Conservation (phyloP, 2,797 vertebrate species). For the Lindbergichthys nudifrons region DNA sequence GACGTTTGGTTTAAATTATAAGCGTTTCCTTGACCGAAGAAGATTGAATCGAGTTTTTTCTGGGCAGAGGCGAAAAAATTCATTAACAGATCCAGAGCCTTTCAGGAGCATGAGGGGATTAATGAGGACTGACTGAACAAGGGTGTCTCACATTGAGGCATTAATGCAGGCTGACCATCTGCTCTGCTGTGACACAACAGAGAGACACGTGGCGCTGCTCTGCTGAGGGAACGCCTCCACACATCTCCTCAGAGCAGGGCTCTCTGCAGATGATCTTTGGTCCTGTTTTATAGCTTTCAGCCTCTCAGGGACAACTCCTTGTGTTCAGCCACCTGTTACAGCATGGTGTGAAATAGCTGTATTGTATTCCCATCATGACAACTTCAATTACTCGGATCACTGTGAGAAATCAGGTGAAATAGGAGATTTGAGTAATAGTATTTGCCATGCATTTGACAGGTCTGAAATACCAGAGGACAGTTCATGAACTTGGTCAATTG, state of each 20-base stretch:
- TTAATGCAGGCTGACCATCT: slow-evolving; percentile 82
- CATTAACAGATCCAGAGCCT: slow-evolving; percentile 40
- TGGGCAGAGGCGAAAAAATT: slow-evolving; percentile 20
- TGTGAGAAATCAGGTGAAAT: neutral
- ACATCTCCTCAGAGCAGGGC: slow-evolving; percentile 49
- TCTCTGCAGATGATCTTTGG: slow-evolving; percentile 61
- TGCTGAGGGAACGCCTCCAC: slow-evolving; percentile 65
- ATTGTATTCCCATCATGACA: neutral
- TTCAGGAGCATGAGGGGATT: slow-evolving; percentile 64
- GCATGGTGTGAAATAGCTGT: neutral
- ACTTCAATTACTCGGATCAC: neutral
- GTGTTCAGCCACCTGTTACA: slow-evolving; percentile 39
- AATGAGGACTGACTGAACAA: slow-evolving; percentile 72
- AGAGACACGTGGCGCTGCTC: slow-evolving; percentile 71
- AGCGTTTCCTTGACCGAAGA: slow-evolving; percentile 15
- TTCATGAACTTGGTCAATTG: neutral
- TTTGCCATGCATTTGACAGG: neutral
- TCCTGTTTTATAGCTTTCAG: slow-evolving; percentile 38
- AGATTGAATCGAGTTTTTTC: slow-evolving; percentile 14
- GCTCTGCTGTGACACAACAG: slow-evolving; percentile 79
- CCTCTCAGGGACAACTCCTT: slow-evolving; percentile 30
- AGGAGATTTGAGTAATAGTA: neutral
- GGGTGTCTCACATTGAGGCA: slow-evolving; percentile 71
- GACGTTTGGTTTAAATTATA: slow-evolving; percentile 3
- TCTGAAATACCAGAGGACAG: neutral